Conservation (phyloP, 2,797 vertebrate genomes). For the Threskiornis aethiopicus region DNA sequence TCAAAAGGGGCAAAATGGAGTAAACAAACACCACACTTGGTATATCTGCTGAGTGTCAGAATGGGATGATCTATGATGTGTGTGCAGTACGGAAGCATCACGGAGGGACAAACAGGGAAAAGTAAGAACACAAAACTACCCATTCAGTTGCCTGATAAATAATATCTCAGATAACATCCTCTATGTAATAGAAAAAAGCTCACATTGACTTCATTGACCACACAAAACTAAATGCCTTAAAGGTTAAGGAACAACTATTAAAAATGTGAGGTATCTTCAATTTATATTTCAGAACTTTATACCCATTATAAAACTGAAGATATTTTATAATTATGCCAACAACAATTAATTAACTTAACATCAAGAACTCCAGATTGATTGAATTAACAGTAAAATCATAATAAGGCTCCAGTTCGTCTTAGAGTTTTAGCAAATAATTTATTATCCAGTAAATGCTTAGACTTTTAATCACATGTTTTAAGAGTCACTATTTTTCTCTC, state of each 20-base stretch:
- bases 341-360: conserved; percentile 60
- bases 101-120: not conserved
- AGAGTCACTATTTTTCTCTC: not conserved
- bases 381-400: conserved; percentile 62
- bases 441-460: conserved; percentile 22
- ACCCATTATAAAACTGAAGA: conserved; percentile 18
- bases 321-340: conserved; percentile 50
- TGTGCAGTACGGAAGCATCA: not conserved
- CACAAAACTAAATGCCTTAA: not conserved
- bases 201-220: not conserved
- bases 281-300: conserved; percentile 63
- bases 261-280: conserved; percentile 51
- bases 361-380: conserved; percentile 37
- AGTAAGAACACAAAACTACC: not conserved
- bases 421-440: conserved; percentile 43
- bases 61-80: not conserved
- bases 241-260: conserved; percentile 47
- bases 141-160: not conserved
- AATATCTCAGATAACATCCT: not conserved
- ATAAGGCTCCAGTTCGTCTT: not conserved
- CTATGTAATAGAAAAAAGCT: not conserved
- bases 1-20: not conserved
- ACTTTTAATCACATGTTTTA: not conserved
- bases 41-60: not conserved
- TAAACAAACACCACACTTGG: not conserved